Conservation (phyloP, 2,797 vertebrate genomes). For the Lepus townsendii region DNA sequence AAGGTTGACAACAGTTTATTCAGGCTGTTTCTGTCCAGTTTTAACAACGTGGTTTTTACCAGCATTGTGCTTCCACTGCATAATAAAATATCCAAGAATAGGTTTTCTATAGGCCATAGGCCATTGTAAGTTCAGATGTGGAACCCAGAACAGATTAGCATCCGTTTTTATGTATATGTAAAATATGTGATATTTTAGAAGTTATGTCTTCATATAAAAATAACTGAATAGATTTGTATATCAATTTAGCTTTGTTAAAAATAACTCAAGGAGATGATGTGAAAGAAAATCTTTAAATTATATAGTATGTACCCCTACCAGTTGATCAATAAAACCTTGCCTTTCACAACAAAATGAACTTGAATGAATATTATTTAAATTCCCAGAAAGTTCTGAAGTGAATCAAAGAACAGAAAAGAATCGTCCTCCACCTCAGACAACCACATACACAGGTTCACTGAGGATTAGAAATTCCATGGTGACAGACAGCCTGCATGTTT, state of each 20-base stretch:
- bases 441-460: not conserved
- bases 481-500: not conserved
- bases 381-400: slow-evolving; percentile 39
- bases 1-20: slow-evolving; percentile 66
- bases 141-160: not conserved
- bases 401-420: slow-evolving; percentile 40
- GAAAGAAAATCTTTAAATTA: not conserved
- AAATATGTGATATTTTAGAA: slow-evolving; percentile 32
- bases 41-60: slow-evolving; percentile 68
- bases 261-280: not conserved
- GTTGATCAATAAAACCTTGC: slow-evolving; percentile 21
- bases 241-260: slow-evolving; percentile 60
- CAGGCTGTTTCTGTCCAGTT: slow-evolving; percentile 57
- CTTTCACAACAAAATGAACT: slow-evolving; percentile 54
- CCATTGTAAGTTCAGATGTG: not conserved
- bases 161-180: not conserved
- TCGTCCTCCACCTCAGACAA: not conserved
- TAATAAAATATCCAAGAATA: slow-evolving; percentile 73
- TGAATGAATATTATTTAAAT: slow-evolving; percentile 47
- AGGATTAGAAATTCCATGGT: not conserved
- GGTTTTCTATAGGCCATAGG: slow-evolving; percentile 10
- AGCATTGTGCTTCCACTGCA: slow-evolving; percentile 40
- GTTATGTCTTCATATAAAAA: slow-evolving; percentile 9
- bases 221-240: slow-evolving; percentile 1
- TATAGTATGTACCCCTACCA: not conserved